Evolutionary conservation across 1,140 invertebrate genomes (phyloP), one percentile per base, ranked within the genome.

Genomic region (Drosophila pruinosa): DNA sequence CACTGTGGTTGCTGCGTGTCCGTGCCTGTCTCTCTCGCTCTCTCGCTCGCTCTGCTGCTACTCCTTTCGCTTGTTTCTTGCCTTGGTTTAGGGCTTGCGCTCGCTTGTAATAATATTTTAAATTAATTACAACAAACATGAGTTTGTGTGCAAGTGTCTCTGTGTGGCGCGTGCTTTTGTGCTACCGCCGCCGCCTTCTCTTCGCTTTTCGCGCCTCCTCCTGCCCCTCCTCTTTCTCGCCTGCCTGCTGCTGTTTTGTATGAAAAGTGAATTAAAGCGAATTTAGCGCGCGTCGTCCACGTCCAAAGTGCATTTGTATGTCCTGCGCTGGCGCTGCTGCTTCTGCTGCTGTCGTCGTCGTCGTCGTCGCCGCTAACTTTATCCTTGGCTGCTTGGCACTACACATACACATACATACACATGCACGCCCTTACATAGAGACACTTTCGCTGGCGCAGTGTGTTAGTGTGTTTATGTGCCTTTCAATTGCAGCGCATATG

Each of bases 121-220:
- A 88, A 88, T 88, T 88, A 88, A 88, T 88, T 88, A 88, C 82
- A 88, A 88, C 82, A 88, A 88, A 88, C 82, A 88, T 75, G 71
- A 58, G 77, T 78, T 88, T 54, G 41, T 45, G 43, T 52, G 41
- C 15, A 2, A 45, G 15, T 38, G 50, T 59, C 28, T 53, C 57
- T 56, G 52, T 54, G 45, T 8, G 59, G 74, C 69, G 78, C 81
- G 82, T 85, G 81, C 81, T 85, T 85, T 86, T 86, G 73, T 86
- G 78, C 70, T 52, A 31, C 31, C 50, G 24, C 10, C 48, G 21
- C 64, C 17, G 8, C 17, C 24, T n/a, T 48, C 26, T 1, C 26
- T 28, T 3, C 5, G 26, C 26, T 1, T 34, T n/a, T 12, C 31
- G 2, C 31, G 10, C 5, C 31, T n/a, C 10, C n/a, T 3, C 0